These are phyloP conservation scores for Calonectris borealis DNA, from an alignment of 2,113 vertebrate genomes.

Conservation along the genomic window DNA sequence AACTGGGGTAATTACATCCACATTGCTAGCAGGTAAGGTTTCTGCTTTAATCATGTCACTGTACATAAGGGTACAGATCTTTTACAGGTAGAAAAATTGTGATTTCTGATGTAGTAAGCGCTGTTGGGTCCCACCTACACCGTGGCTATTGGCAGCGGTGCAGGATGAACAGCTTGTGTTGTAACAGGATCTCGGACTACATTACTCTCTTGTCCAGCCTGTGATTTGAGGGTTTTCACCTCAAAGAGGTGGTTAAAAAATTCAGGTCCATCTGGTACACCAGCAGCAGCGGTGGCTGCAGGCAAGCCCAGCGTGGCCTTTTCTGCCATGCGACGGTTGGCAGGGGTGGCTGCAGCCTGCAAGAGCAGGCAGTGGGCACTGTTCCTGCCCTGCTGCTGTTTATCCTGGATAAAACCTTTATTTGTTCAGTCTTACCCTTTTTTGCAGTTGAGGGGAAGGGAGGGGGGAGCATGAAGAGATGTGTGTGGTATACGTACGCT, in stretches of 20 bases:
- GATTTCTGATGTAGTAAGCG: fast-evolving
- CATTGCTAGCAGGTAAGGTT: background rate
- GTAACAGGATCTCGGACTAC: background rate
- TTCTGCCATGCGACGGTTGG: background rate
- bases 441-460: background rate
- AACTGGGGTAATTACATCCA: background rate
- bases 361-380: background rate
- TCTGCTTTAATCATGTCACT: background rate
- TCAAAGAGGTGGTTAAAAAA: background rate
- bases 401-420: background rate
- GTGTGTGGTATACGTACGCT: fast-evolving
- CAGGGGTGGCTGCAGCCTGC: background rate
- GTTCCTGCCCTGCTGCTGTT: fast-evolving
- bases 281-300: background rate
- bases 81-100: background rate
- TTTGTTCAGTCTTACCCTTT: background rate
- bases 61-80: background rate
- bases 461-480: background rate
- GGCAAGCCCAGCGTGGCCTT: background rate
- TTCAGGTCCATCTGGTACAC: fast-evolving
- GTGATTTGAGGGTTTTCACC: background rate
- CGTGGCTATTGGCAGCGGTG: background rate
- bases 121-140: background rate
- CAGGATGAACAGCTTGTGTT: background rate
- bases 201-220: background rate